phyloP scores from a whole-genome alignment of 2,797 vertebrate species.

The Synanceia verrucosa region DNA sequence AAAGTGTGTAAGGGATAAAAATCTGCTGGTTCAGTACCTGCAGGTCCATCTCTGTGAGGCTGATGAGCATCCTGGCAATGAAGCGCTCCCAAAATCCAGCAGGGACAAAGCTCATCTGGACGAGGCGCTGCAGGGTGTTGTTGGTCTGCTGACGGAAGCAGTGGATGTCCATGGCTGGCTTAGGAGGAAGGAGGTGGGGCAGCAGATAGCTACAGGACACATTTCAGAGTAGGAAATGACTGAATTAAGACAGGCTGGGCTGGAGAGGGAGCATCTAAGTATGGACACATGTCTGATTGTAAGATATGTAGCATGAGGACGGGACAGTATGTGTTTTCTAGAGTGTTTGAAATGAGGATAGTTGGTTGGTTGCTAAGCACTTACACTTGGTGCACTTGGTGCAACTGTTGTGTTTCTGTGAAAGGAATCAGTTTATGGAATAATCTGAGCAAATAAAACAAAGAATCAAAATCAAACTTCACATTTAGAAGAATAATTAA shows the following conservation, averaged over 20 bases:
- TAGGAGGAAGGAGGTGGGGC: slow-evolving; percentile 95
- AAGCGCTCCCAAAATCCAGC: slow-evolving; percentile 98
- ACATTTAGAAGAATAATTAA: too few relatives aligned
- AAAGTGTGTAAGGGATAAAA: background rate
- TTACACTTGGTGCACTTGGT: too few relatives aligned
- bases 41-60: slow-evolving; percentile 95
- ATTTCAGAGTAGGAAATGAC: background rate
- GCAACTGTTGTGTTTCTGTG: too few relatives aligned
- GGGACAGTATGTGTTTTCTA: background rate
- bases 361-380: background rate
- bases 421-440: too few relatives aligned
- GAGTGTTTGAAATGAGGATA: background rate
- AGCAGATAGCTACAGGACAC: slow-evolving; percentile 88
- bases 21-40: slow-evolving; percentile 82
- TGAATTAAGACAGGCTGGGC: background rate
- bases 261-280: too few relatives aligned
- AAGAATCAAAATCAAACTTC: too few relatives aligned
- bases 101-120: slow-evolving; percentile 98
- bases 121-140: slow-evolving; percentile 92
- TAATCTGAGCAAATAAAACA: too few relatives aligned
- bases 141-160: slow-evolving; percentile 84
- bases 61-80: slow-evolving; percentile 97
- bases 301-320: background rate
- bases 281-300: background rate
- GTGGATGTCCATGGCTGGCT: slow-evolving; percentile 93